These are phyloP conservation scores for Cephalopholis sonnerati DNA, from an alignment of 2,113 vertebrate species.

Conservation along the genomic window DNA sequence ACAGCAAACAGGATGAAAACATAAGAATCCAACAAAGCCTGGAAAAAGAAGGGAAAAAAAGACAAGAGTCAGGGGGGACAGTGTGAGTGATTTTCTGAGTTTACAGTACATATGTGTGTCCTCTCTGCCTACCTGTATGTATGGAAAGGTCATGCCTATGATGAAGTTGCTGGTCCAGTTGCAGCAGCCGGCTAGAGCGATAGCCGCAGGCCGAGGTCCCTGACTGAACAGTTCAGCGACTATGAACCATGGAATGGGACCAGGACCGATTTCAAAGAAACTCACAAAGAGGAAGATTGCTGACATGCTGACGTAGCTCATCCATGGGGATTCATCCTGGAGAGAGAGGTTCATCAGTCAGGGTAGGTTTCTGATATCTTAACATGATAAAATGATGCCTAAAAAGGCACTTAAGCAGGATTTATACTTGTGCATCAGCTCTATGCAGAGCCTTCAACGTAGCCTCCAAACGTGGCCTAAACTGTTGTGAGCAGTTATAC, in stretches of 20 bases:
- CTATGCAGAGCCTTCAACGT: too few species aligned
- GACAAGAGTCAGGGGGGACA: neutral
- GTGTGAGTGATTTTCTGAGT: neutral
- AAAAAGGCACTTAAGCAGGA: neutral
- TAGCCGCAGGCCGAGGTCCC: slow-evolving; percentile 93
- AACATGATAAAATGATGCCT: neutral
- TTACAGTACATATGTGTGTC: neutral
- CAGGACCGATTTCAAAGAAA: slow-evolving; percentile 97
- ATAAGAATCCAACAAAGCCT: slow-evolving; percentile 87
- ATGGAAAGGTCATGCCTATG: slow-evolving; percentile 93
- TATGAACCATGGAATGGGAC: slow-evolving; percentile 98
- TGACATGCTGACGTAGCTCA: slow-evolving; percentile 94
- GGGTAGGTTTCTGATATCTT: neutral
- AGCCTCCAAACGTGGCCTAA: too few species aligned
- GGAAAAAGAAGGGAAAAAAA: slow-evolving; percentile 30
- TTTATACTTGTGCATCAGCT: too few species aligned
- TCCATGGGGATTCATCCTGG: slow-evolving; percentile 88
- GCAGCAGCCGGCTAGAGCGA: slow-evolving; percentile 91
- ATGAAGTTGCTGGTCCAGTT: slow-evolving; percentile 98
- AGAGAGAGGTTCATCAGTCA: neutral
- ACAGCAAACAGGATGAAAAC: slow-evolving; percentile 91
- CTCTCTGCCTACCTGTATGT: slow-evolving; percentile 87
- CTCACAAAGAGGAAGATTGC: slow-evolving; percentile 95
- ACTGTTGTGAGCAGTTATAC: too few species aligned
- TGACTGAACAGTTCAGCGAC: slow-evolving; percentile 98